These are phyloP conservation scores for Odocoileus virginianus DNA, from an alignment of 2,113 vertebrate species.

Conservation along the genomic window DNA sequence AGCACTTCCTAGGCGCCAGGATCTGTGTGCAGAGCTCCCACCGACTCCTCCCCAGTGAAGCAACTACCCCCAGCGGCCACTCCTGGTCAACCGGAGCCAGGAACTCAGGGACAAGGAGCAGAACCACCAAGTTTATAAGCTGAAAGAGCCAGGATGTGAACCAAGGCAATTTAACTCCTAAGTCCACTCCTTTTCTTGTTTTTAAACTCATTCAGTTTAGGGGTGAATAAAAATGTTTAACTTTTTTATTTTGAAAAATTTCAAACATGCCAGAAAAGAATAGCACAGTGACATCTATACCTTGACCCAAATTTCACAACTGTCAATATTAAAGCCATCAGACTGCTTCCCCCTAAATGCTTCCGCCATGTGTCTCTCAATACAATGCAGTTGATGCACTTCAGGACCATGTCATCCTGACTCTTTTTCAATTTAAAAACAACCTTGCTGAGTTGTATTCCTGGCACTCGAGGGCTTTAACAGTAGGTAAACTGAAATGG, in stretches of 20 bases:
- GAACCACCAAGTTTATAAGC: not conserved
- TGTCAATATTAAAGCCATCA: not conserved
- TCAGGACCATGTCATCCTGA: not conserved
- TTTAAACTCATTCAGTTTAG: not conserved
- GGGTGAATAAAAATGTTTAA: not conserved
- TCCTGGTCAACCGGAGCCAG: rapidly evolving
- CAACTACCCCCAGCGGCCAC: rapidly evolving
- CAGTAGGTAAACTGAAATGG: not conserved
- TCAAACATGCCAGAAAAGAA: not conserved
- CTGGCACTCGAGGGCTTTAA: not conserved
- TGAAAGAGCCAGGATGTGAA: not conserved
- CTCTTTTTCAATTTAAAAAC: not conserved
- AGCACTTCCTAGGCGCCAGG: not conserved
- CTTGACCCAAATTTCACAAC: not conserved
- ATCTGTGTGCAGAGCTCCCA: not conserved
- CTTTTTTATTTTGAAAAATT: not conserved
- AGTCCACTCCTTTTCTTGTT: not conserved
- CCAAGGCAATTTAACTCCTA: not conserved
- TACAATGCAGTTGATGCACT: not conserved
- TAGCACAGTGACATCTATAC: not conserved
- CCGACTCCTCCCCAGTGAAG: rapidly evolving
- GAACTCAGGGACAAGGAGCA: not conserved
- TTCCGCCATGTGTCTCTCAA: not conserved
- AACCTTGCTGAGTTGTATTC: not conserved
- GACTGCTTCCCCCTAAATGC: not conserved